Percentiles rank a stretch among this genome's conserved stretches.
These are phyloP conservation scores for Siniperca chuatsi DNA, from an alignment of 2,113 vertebrate genomes.

Conservation along the genomic window DNA sequence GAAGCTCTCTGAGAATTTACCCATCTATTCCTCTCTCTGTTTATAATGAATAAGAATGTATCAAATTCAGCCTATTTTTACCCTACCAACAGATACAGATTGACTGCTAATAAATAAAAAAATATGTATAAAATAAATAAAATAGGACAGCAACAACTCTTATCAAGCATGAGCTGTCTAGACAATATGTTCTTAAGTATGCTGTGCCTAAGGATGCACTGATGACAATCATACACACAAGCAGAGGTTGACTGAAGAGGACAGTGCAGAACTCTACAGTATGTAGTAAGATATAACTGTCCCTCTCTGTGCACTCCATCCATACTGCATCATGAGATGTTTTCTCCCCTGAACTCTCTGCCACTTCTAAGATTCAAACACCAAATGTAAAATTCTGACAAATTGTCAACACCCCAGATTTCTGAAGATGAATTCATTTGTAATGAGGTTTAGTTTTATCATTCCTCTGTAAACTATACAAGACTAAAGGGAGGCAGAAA, in stretches of 20 bases:
- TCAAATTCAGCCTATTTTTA: neutral
- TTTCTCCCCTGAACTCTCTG: constrained; percentile 1
- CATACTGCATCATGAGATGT: constrained; percentile 27
- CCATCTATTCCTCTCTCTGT: neutral
- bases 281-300: neutral
- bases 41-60: neutral
- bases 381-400: neutral
- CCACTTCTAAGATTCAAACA: constrained; percentile 23
- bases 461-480: neutral
- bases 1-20: constrained; percentile 1
- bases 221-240: neutral
- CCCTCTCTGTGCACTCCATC: constrained; percentile 21
- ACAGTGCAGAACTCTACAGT: neutral
- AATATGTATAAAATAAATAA: no score
- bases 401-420: neutral
- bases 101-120: neutral
- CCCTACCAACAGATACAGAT: neutral
- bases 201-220: neutral
- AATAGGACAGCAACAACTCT: neutral
- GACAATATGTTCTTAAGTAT: neutral
- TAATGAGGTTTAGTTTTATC: neutral
- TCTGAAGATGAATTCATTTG: neutral
- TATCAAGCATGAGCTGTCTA: neutral
- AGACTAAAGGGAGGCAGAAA: constrained; percentile 2
- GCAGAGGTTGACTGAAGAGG: neutral